Conservation (phyloP, 2,113 vertebrate species). For the Philantomba maxwellii region DNA sequence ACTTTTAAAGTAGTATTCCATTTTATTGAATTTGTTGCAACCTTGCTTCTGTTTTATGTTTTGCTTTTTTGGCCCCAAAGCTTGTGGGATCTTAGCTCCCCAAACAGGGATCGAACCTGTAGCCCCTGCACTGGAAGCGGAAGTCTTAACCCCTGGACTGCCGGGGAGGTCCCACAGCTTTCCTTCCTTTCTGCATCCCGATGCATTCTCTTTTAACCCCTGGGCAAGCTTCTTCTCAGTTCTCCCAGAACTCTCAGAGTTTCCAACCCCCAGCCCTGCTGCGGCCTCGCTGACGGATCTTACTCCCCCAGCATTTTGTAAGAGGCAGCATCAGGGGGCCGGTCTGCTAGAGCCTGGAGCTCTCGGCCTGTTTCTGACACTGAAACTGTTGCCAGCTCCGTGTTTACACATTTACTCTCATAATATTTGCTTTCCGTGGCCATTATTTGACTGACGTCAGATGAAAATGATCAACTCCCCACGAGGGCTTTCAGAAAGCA, state of each 20-base stretch:
- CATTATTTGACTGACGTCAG: conserved; percentile 42
- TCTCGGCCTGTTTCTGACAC: neutral
- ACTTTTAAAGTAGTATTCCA: neutral
- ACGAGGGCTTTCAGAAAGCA: conserved; percentile 6
- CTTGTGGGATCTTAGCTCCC: neutral
- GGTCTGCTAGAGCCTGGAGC: neutral
- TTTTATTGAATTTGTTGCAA: neutral
- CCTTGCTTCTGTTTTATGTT: neutral
- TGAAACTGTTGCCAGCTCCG: neutral
- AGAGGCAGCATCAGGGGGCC: neutral
- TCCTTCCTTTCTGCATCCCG: neutral
- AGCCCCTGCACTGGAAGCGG: neutral
- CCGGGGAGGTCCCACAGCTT: neutral
- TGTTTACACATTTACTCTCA: conserved; percentile 43
- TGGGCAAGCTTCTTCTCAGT: neutral
- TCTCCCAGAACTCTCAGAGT: neutral
- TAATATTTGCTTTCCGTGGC: conserved; percentile 52
- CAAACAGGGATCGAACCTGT: fast-evolving
- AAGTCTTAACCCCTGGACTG: neutral
- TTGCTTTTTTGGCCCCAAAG: neutral
- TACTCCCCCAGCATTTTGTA: too few relatives aligned
- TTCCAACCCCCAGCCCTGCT: fast-evolving
- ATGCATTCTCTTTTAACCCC: fast-evolving
- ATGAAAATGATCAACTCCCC: neutral
- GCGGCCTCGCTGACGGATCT: neutral